Evolutionary conservation across 2,113 vertebrate species (phyloP).

Genomic region (Passerina amoena): DNA sequence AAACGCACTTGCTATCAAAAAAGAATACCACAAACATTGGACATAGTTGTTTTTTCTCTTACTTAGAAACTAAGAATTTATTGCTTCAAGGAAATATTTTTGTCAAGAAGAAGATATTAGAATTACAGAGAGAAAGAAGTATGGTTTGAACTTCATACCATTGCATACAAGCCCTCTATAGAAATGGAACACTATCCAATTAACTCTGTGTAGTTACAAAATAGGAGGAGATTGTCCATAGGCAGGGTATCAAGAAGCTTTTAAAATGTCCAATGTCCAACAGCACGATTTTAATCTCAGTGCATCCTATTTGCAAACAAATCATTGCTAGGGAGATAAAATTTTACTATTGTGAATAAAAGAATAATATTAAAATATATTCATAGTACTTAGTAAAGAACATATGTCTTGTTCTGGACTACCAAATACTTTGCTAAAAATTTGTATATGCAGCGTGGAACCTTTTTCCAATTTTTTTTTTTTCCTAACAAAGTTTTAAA

Average conservation of each 20-base stretch:
- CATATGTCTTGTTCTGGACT: background rate
- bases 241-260: background rate
- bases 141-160: background rate
- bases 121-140: background rate
- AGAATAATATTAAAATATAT: slow-evolving; percentile 4
- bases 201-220: slow-evolving; percentile 2
- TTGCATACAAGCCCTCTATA: background rate
- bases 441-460: background rate
- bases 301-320: background rate
- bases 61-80: background rate
- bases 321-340: background rate
- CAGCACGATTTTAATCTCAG: background rate
- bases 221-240: background rate
- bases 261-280: slow-evolving; percentile 31
- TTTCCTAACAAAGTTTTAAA: background rate
- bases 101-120: background rate
- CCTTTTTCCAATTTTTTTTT: background rate
- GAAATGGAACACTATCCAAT: slow-evolving; percentile 2
- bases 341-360: background rate
- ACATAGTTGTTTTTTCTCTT: background rate
- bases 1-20: background rate
- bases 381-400: background rate
- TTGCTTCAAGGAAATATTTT: background rate
- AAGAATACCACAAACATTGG: background rate
- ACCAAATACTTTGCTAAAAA: background rate